These are phyloP conservation scores for Macrophya alboannulata DNA, from an alignment of 2,888 invertebrate genomes.

Conservation along the genomic window DNA sequence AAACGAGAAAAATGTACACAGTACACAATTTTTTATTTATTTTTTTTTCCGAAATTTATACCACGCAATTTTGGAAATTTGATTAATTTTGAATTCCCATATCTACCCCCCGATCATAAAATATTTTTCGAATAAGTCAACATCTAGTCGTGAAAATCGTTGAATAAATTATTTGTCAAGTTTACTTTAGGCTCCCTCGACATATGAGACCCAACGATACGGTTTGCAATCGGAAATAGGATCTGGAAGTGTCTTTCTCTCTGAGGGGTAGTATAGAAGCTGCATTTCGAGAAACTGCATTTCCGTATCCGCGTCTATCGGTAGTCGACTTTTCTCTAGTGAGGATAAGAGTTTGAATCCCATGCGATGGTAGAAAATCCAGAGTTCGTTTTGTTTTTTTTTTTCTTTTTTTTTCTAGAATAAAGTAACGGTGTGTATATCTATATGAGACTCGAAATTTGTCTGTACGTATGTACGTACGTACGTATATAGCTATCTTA, in stretches of 20 bases:
- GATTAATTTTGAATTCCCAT: neutral
- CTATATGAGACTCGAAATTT: no score
- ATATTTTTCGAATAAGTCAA: neutral
- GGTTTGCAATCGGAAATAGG: neutral
- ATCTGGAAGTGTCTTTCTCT: neutral
- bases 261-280: neutral
- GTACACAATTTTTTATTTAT: no score
- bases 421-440: neutral
- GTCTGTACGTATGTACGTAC: no score
- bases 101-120: neutral
- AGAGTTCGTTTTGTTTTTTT: neutral
- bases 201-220: neutral
- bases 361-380: neutral
- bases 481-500: neutral
- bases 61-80: no score
- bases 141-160: neutral
- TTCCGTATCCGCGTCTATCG: neutral
- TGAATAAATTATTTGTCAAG: neutral
- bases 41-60: no score
- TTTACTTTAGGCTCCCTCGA: neutral
- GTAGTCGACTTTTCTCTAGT: neutral
- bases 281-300: neutral
- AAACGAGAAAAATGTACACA: neutral
- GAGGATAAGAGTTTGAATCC: conserved; percentile 12
- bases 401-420: no score